phyloP scores from a whole-genome alignment of 2,888 invertebrate genomes.

The Achlya flavicornis region DNA sequence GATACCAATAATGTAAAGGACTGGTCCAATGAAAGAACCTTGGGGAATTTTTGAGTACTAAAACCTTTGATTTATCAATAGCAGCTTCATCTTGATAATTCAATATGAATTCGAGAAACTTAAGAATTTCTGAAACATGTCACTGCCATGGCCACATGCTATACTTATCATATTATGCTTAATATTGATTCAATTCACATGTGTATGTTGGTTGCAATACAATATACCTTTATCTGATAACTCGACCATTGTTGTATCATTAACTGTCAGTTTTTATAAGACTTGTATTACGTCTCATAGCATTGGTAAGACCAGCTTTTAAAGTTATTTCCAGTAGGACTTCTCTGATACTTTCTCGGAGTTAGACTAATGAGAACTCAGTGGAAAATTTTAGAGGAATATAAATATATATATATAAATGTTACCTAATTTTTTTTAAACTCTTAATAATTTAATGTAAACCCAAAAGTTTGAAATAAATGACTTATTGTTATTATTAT shows the following conservation, averaged over 20 bases:
- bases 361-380: too few species aligned
- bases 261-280: conserved; percentile 33
- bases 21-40: neutral
- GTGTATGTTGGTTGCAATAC: conserved; percentile 14
- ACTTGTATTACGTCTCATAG: neutral
- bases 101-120: conserved; percentile 8
- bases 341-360: too few species aligned
- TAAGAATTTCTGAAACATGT: conserved; percentile 30
- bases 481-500: too few species aligned
- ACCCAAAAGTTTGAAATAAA: too few species aligned
- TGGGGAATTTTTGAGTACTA: neutral
- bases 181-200: conserved; percentile 19
- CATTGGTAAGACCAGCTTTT: too few species aligned
- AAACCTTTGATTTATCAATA: neutral
- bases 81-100: neutral
- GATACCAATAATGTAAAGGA: neutral
- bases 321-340: too few species aligned
- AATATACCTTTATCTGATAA: conserved; percentile 40
- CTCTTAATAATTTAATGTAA: too few species aligned
- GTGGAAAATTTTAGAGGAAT: too few species aligned
- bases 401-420: too few species aligned
- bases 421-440: too few species aligned
- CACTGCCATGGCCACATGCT: conserved; percentile 38
- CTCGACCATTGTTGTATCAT: conserved; percentile 45
- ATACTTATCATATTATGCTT: conserved; percentile 29